phyloP scores from a whole-genome alignment of 2,797 vertebrate species.

The Poeciliopsis presidionis region DNA sequence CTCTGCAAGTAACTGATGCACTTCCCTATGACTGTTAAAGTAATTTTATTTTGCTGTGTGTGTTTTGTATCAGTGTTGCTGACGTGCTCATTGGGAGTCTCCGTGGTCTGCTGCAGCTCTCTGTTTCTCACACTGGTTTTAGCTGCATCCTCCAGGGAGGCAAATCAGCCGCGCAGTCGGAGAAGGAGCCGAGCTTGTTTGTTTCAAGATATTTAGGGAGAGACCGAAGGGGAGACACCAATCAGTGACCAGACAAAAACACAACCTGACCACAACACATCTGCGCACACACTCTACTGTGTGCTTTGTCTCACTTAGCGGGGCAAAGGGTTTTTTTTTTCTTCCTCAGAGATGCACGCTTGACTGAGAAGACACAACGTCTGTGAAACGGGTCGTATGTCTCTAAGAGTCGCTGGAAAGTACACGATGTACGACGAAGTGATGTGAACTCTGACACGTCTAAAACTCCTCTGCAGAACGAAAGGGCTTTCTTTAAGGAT shows the following conservation, averaged over 20 bases:
- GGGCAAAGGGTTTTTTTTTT: neutral
- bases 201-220: conserved; percentile 41
- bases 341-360: conserved; percentile 30
- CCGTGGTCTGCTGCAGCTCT: conserved; percentile 42
- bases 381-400: neutral
- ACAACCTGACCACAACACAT: conserved; percentile 35
- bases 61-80: conserved; percentile 12
- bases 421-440: neutral
- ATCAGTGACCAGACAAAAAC: conserved; percentile 41
- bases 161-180: conserved; percentile 1
- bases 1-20: no score
- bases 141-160: conserved; percentile 67
- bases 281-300: conserved; percentile 36
- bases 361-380: conserved; percentile 34
- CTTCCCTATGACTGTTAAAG: conserved; percentile 2
- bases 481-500: neutral
- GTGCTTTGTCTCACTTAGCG: conserved; percentile 11
- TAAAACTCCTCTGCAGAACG: neutral
- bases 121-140: conserved; percentile 80
- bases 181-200: conserved; percentile 16
- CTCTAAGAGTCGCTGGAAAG: conserved; percentile 10
- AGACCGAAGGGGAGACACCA: conserved; percentile 20
- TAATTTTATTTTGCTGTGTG: neutral
- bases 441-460: neutral
- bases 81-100: conserved; percentile 15